A percentile compares a stretch with the other conserved stretches of the same genome.
phyloP scores from a whole-genome alignment of 2,113 vertebrate genomes.

The Caranx melampygus region DNA sequence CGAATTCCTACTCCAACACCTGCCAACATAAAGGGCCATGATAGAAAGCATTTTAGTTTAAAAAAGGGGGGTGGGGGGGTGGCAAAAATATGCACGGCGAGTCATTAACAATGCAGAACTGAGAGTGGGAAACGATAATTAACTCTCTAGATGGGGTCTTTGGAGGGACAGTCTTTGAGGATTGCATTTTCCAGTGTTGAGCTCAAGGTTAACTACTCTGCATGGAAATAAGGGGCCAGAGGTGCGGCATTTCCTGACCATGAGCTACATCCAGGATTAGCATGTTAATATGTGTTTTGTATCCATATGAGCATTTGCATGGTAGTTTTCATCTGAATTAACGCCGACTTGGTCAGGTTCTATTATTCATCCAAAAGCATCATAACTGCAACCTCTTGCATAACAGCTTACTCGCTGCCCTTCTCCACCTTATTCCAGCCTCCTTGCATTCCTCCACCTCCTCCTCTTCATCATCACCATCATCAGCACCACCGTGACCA shows the following conservation, averaged over 20 bases:
- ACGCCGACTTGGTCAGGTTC: not conserved
- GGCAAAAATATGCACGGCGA: slow-evolving; percentile 35
- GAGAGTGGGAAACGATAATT: slow-evolving; percentile 61
- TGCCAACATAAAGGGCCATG: slow-evolving; percentile 25
- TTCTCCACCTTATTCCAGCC: slow-evolving; percentile 15
- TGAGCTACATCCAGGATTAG: slow-evolving; percentile 57
- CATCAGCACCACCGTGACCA: slow-evolving; percentile 28
- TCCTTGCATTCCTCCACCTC: slow-evolving; percentile 21
- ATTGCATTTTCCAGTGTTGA: slow-evolving; percentile 63
- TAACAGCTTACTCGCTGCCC: slow-evolving; percentile 8
- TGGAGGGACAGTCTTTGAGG: slow-evolving; percentile 60
- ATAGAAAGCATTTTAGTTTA: slow-evolving; percentile 43
- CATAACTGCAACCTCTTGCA: slow-evolving; percentile 19
- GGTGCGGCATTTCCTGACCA: slow-evolving; percentile 58
- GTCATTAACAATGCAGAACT: slow-evolving; percentile 61
- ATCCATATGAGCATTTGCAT: slow-evolving; percentile 50
- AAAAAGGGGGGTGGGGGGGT: not conserved
- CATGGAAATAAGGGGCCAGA: slow-evolving; percentile 63
- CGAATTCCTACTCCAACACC: slow-evolving; percentile 24
- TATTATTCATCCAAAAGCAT: slow-evolving; percentile 36
- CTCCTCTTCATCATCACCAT: slow-evolving; percentile 27
- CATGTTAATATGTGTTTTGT: slow-evolving; percentile 65
- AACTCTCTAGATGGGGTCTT: slow-evolving; percentile 59
- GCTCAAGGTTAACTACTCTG: slow-evolving; percentile 69
- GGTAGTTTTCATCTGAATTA: slow-evolving; percentile 50